Conservation (phyloP, 2,113 vertebrate genomes). For the Prolemur simus region DNA sequence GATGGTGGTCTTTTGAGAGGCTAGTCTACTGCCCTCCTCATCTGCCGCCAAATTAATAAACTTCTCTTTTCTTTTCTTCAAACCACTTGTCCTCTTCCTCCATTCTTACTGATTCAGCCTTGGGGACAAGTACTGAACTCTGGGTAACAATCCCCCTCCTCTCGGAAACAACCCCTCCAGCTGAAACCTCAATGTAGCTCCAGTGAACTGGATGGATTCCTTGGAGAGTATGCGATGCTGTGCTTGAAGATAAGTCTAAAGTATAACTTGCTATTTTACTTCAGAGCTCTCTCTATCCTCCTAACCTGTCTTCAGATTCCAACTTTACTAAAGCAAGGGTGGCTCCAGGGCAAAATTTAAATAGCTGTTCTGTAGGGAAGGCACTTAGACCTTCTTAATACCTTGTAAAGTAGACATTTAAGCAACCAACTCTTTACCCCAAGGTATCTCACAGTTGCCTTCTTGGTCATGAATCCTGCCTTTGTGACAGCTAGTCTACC, state of each 20-base stretch:
- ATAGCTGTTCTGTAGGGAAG: slow-evolving; percentile 29
- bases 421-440: slow-evolving; percentile 2
- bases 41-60: too few species aligned
- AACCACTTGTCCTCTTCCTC: too few species aligned
- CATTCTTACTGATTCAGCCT: too few species aligned
- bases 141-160: not conserved
- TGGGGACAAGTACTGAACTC: too few species aligned
- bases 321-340: slow-evolving; percentile 5
- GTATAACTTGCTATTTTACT: slow-evolving; percentile 20
- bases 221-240: not conserved
- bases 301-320: not conserved
- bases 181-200: not conserved
- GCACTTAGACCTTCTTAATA: slow-evolving; percentile 25
- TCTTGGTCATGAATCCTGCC: not conserved
- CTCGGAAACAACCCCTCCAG: not conserved
- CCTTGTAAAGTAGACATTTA: slow-evolving; percentile 18
- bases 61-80: too few species aligned
- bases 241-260: not conserved
- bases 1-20: too few species aligned
- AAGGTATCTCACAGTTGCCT: not conserved
- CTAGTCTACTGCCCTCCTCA: too few species aligned
- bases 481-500: not conserved
- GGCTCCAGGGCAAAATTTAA: slow-evolving; percentile 48
- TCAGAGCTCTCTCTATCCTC: not conserved
- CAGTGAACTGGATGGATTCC: not conserved